phyloP scores from a whole-genome alignment of 2,888 invertebrate species.

The Cheilosia vulpina region DNA sequence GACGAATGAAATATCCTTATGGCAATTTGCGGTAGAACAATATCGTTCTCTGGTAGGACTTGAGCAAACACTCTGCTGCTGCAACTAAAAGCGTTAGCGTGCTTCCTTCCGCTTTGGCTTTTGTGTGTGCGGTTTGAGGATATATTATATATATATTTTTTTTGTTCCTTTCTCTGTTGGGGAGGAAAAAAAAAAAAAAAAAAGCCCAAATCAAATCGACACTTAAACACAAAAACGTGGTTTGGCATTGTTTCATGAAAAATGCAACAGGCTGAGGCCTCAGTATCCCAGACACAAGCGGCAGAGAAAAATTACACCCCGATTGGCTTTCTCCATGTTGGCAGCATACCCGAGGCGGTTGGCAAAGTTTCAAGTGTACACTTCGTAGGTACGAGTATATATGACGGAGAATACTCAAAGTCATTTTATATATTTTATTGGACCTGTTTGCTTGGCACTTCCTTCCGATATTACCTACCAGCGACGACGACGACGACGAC shows the following conservation, averaged over 20 bases:
- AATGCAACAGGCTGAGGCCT: constrained; percentile 76
- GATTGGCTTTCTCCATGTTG: constrained; percentile 42
- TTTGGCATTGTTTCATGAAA: constrained; percentile 77
- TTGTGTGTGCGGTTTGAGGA: constrained; percentile 40
- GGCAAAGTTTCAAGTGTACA: constrained; percentile 76
- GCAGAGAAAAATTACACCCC: constrained; percentile 63
- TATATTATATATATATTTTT: constrained; percentile 15
- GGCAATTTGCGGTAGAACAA: constrained; percentile 74
- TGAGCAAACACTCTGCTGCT: constrained; percentile 59
- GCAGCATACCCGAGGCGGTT: constrained; percentile 29
- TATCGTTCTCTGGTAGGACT: constrained; percentile 49
- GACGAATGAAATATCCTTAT: constrained; percentile 71
- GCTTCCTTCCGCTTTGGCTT: constrained; percentile 70
- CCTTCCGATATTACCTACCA: constrained; percentile 70
- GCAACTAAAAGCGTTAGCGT: constrained; percentile 71
- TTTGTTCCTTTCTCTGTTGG: neutral
- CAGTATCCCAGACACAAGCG: constrained; percentile 35
- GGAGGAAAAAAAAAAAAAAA: constrained; percentile 34
- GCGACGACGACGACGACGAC: neutral
- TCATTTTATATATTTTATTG: constrained; percentile 74
- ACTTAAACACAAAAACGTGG: constrained; percentile 76
- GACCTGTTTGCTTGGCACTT: constrained; percentile 74
- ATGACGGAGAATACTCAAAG: constrained; percentile 65
- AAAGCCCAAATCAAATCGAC: constrained; percentile 76
- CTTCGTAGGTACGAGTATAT: constrained; percentile 44